Evolutionary conservation across 2,888 invertebrate genomes (phyloP).

Genomic region (Tachina grossa): DNA sequence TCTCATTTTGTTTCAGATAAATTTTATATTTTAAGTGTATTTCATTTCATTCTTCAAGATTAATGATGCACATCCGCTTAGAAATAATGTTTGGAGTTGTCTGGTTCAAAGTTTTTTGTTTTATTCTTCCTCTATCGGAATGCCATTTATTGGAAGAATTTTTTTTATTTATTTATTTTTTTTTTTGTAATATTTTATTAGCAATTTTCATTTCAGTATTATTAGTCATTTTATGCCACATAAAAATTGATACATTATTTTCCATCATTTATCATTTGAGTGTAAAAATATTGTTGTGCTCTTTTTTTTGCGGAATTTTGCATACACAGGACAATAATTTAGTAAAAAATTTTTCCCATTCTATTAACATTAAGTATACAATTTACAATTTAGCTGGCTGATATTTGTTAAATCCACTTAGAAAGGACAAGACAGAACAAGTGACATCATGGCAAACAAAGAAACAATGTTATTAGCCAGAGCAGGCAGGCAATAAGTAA

Average conservation of each 20-base stretch:
- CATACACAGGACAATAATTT: conserved; percentile 41
- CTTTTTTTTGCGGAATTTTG: conserved; percentile 18
- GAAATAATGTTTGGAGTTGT: conserved; percentile 46
- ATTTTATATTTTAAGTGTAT: conserved; percentile 47
- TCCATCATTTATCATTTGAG: conserved; percentile 67
- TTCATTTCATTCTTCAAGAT: conserved; percentile 27
- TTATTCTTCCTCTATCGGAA: conserved; percentile 16
- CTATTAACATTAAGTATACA: conserved; percentile 20
- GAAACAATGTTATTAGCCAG: conserved; percentile 24
- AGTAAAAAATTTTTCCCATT: background rate
- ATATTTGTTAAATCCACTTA: background rate
- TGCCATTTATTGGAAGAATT: conserved; percentile 56
- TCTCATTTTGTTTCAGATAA: background rate
- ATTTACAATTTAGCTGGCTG: conserved; percentile 37
- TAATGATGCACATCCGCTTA: conserved; percentile 67
- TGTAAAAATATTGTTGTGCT: conserved; percentile 1
- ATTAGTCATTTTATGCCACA: conserved; percentile 59
- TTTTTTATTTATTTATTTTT: too few species aligned
- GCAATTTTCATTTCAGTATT: conserved; percentile 40
- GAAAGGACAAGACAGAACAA: background rate
- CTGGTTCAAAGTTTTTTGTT: conserved; percentile 23
- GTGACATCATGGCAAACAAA: background rate
- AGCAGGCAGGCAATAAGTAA: background rate
- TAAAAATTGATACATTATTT: conserved; percentile 71
- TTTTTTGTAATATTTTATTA: conserved; percentile 23